A percentile compares a stretch with the other conserved stretches of the same genome.
phyloP scores from a whole-genome alignment of 2,797 vertebrate genomes.

The Dermochelys coriacea region DNA sequence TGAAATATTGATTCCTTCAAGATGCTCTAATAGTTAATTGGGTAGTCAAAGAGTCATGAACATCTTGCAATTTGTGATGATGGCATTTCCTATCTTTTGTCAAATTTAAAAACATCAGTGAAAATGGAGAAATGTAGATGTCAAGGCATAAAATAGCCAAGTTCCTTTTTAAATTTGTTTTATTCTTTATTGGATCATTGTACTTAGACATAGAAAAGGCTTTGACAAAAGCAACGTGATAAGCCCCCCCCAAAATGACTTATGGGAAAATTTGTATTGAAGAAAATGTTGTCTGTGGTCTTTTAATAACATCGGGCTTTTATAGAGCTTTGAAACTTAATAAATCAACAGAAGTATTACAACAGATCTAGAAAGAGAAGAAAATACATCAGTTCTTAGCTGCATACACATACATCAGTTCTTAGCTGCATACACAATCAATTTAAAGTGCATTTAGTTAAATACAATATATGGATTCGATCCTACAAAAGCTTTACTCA shows the following conservation, averaged over 20 bases:
- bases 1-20: constrained; percentile 46
- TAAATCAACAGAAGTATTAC: constrained; percentile 2
- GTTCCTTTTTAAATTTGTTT: constrained; percentile 30
- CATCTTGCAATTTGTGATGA: constrained; percentile 57
- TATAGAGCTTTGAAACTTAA: constrained; percentile 8
- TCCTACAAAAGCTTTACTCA: background rate
- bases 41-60: constrained; percentile 29
- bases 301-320: constrained; percentile 1
- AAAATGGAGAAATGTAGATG: constrained; percentile 73
- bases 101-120: constrained; percentile 77
- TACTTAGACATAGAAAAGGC: constrained; percentile 81
- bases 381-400: rapidly evolving
- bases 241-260: constrained; percentile 5
- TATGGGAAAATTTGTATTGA: constrained; percentile 24
- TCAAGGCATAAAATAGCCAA: constrained; percentile 63
- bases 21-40: constrained; percentile 51
- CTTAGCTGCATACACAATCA: background rate
- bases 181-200: constrained; percentile 73
- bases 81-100: constrained; percentile 70
- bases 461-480: background rate
- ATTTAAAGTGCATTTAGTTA: background rate
- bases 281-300: constrained; percentile 47
- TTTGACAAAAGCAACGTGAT: constrained; percentile 90
- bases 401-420: background rate
- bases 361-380: background rate